Evolutionary conservation across 1,140 invertebrate species (phyloP), one percentile per base, ranked within the genome.

Genomic region (Rhagoletis zephyria): DNA sequence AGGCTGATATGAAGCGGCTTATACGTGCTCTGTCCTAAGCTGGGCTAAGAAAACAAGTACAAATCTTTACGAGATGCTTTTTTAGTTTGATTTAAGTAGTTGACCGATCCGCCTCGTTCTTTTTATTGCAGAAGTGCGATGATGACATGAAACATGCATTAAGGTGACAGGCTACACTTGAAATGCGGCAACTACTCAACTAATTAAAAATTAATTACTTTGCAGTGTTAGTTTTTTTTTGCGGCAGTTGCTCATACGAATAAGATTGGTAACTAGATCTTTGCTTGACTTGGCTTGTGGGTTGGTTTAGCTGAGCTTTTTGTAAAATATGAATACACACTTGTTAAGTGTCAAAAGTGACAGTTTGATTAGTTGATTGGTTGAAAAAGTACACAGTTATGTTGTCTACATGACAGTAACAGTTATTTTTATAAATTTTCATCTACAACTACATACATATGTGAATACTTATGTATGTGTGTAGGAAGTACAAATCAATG

Each of bases 201-300:
- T 86, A 86, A 86, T 86, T 86, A 86, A 86, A 86, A 63, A 86
- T 86, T 86, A 86, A 86, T 86, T 86, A 86, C 85, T 14, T 85
- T 12, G 3, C 40, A 45, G 48, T 67, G 30, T 30, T 74, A n/a
- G 7, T 42, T 45, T 14, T 74, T 48, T 16, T 45, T 59, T 81
- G 42, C 16, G 2, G n/a, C 10, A 56, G 74, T 56, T 51, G 74
- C 16, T 12, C 5, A 67, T 30, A 30, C 6, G 30, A 40, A 48
- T n/a, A 30, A 42, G 45, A 16, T 14, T 59, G 3, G 12, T 63
- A 63, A n/a, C 4, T 63, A 63, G 12, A 56, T 81, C 9, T 19
- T 51, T 4, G 70, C 16, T 14, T n/a, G 14, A 51, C 42, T 56
- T 67, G 45, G 16, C 45, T 56, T 48, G 74, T 56, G n/a, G 74